phyloP scores from a whole-genome alignment of 2,113 vertebrate genomes.

The Numida meleagris region DNA sequence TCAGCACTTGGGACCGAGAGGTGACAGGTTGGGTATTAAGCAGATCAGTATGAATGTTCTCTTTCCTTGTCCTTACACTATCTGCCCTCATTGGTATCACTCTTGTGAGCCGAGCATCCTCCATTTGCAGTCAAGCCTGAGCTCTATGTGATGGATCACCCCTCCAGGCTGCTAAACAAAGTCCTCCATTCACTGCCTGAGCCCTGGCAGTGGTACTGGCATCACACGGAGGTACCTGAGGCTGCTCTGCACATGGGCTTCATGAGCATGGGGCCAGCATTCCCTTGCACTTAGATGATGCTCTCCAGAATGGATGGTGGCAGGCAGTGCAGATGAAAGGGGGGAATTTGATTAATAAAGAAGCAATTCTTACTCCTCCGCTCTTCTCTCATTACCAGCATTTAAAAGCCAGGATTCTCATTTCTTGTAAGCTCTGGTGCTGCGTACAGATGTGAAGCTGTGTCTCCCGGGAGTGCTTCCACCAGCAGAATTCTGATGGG shows the following conservation, averaged over 20 bases:
- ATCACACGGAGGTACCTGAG: not conserved
- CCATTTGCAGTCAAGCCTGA: not conserved
- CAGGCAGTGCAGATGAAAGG: not conserved
- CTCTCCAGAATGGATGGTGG: not conserved
- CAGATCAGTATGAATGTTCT: rapidly evolving
- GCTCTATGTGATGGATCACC: not conserved
- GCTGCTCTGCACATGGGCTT: rapidly evolving
- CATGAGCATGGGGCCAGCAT: not conserved
- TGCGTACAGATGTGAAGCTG: slow-evolving; percentile 24
- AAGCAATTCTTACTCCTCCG: slow-evolving; percentile 14
- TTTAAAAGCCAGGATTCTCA: slow-evolving; percentile 18
- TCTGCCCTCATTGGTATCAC: not conserved
- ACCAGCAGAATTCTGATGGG: slow-evolving; percentile 22
- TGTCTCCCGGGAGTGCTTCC: slow-evolving; percentile 1
- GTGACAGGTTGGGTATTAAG: not conserved
- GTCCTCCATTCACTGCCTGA: not conserved
- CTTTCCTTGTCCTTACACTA: not conserved
- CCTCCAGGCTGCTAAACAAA: not conserved
- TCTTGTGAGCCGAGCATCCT: not conserved
- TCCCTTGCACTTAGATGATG: rapidly evolving
- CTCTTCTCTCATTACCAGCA: slow-evolving; percentile 24
- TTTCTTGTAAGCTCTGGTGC: not conserved
- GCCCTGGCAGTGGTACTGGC: not conserved
- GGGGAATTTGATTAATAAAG: not conserved
- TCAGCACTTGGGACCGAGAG: not conserved